Evolutionary conservation across 92 coral and sea anemone genomes (phyloP).

Genomic region (Porites divaricata): DNA sequence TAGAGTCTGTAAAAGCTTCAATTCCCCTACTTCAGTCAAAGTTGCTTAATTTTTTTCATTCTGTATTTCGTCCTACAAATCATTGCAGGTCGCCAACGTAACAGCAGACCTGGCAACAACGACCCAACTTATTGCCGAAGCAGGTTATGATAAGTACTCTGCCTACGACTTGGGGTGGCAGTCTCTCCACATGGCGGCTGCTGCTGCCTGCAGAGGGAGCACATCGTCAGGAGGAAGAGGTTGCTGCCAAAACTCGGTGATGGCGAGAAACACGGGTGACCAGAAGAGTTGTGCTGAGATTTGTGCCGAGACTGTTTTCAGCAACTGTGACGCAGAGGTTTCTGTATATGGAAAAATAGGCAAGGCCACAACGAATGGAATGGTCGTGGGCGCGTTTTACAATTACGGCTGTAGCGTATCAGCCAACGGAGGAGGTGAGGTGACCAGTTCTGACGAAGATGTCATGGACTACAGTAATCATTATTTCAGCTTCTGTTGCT

Average conservation of each 20-base stretch:
- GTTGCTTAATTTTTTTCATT: background rate
- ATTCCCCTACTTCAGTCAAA: no score
- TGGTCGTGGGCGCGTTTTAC: background rate
- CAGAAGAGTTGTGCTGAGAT: no score
- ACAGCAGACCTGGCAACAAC: slow-evolving; percentile 7
- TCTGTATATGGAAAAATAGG: no score
- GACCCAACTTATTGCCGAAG: slow-evolving; percentile 17
- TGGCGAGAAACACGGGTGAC: no score
- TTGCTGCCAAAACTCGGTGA: background rate
- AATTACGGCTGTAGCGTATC: background rate
- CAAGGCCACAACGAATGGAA: no score
- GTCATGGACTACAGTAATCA: no score
- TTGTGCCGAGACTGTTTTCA: no score
- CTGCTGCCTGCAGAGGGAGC: slow-evolving; percentile 48
- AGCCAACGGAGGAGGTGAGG: slow-evolving; percentile 13
- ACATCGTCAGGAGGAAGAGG: slow-evolving; percentile 43
- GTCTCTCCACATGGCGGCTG: no score
- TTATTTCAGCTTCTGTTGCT: no score
- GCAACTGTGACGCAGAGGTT: no score
- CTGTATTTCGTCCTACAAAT: background rate
- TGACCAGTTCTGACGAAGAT: background rate
- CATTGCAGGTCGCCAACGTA: slow-evolving; percentile 10
- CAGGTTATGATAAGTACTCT: slow-evolving; percentile 1
- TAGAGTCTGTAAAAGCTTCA: no score
- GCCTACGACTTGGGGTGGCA: no score